phyloP scores from a whole-genome alignment of 2,888 invertebrate genomes.

The Chorisops tibialis region DNA sequence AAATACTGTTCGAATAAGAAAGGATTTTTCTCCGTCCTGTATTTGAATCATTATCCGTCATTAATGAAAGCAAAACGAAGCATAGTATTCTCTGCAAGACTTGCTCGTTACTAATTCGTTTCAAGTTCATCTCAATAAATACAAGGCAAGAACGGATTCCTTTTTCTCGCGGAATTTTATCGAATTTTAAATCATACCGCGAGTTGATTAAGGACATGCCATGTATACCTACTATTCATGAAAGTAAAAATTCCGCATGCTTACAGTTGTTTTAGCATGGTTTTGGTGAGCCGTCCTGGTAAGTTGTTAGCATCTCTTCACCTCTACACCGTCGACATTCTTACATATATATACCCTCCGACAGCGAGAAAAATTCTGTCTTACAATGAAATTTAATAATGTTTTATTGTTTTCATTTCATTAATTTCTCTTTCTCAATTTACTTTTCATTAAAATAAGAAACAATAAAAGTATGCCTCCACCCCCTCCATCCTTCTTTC shows the following conservation, averaged over 20 bases:
- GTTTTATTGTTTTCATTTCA: constrained; percentile 29
- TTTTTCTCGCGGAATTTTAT: neutral
- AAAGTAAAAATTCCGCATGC: neutral
- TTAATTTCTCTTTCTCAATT: constrained; percentile 27
- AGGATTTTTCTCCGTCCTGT: neutral
- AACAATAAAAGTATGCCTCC: constrained; percentile 5
- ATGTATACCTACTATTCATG: no score
- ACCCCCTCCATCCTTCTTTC: neutral
- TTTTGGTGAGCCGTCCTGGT: neutral
- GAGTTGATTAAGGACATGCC: neutral
- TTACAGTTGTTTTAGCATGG: neutral
- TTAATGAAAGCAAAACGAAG: constrained; percentile 8
- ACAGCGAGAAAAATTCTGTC: neutral
- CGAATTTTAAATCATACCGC: neutral
- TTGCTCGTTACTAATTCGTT: constrained; percentile 14
- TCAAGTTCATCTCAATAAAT: constrained; percentile 3
- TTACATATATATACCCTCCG: neutral
- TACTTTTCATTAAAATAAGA: constrained; percentile 25
- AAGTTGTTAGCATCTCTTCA: neutral
- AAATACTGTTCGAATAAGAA: neutral
- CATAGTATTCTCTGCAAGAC: neutral
- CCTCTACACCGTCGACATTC: neutral
- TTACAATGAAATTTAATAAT: constrained; percentile 29
- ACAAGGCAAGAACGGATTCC: neutral
- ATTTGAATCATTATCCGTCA: constrained; percentile 17